Evolutionary conservation across 2,797 vertebrate genomes (phyloP).

Genomic region (Vespertilio murinus): DNA sequence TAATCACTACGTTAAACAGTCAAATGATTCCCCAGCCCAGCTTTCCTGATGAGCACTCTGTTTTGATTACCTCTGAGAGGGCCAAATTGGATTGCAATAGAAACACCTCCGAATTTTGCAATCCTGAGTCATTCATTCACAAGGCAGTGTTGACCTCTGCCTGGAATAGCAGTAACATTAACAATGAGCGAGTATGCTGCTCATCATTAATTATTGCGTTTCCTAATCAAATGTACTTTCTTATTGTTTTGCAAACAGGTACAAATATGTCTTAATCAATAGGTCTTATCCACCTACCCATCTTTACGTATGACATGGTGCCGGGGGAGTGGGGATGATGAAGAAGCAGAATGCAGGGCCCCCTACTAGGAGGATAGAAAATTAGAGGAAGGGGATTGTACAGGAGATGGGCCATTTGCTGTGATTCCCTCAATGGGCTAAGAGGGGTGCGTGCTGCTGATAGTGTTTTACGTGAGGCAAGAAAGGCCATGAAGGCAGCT

Average conservation of each 20-base stretch:
- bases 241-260: constrained; percentile 23
- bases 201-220: not conserved
- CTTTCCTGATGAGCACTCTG: constrained; percentile 35
- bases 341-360: not conserved
- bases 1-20: not conserved
- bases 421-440: not conserved
- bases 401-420: not conserved
- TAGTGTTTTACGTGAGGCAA: not conserved
- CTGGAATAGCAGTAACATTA: not conserved
- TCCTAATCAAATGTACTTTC: constrained; percentile 19
- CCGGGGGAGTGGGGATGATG: not conserved
- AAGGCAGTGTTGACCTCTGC: constrained; percentile 8
- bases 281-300: not conserved
- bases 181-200: not conserved
- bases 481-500: not conserved
- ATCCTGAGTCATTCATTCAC: constrained; percentile 32
- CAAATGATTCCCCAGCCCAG: constrained; percentile 19
- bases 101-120: not conserved
- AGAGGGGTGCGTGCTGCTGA: not conserved
- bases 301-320: not conserved
- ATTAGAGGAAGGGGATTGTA: not conserved
- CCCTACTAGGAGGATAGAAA: not conserved
- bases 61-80: constrained; percentile 34
- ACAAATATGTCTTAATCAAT: not conserved
- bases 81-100: constrained; percentile 37